These are phyloP conservation scores for Spodoptera littoralis DNA, from an alignment of 2,888 invertebrate species.

Conservation along the genomic window DNA sequence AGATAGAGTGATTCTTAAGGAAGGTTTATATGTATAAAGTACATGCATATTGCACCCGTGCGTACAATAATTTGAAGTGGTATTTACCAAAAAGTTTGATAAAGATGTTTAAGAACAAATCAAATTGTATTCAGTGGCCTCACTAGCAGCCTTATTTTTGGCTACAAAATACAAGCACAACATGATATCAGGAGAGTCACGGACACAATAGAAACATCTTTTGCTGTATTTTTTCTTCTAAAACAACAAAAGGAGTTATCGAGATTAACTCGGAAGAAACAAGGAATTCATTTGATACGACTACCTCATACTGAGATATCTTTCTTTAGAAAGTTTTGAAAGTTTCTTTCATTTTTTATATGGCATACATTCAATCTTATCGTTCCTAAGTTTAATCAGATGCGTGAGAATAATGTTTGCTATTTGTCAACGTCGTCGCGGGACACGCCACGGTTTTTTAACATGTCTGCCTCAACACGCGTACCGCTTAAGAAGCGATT, in stretches of 20 bases:
- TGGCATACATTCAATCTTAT: slow-evolving; percentile 28
- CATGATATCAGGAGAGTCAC: no score
- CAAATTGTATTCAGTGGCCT: no score
- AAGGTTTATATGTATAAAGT: no score
- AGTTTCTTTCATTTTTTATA: slow-evolving; percentile 28
- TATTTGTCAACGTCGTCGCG: slow-evolving; percentile 42
- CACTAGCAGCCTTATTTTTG: no score
- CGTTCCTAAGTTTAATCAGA: slow-evolving; percentile 52
- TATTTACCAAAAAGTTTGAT: no score
- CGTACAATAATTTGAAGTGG: no score
- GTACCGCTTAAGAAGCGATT: neutral
- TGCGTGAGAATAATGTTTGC: slow-evolving; percentile 47
- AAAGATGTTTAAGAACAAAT: no score
- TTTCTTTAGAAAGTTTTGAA: slow-evolving; percentile 8
- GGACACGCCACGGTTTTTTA: slow-evolving; percentile 33
- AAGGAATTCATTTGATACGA: slow-evolving; percentile 11
- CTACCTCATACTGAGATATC: slow-evolving; percentile 2
- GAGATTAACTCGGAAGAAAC: slow-evolving; percentile 1
- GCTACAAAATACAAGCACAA: no score
- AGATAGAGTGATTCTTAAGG: no score
- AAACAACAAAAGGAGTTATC: neutral
- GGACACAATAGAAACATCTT: no score
- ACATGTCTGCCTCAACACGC: slow-evolving; percentile 5
- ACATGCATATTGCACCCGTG: no score
- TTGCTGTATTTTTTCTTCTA: neutral